A percentile compares a stretch with the other conserved stretches of the same genome.
These are phyloP conservation scores for Aphelocoma californica DNA, from an alignment of 2,797 vertebrate species.

Conservation along the genomic window DNA sequence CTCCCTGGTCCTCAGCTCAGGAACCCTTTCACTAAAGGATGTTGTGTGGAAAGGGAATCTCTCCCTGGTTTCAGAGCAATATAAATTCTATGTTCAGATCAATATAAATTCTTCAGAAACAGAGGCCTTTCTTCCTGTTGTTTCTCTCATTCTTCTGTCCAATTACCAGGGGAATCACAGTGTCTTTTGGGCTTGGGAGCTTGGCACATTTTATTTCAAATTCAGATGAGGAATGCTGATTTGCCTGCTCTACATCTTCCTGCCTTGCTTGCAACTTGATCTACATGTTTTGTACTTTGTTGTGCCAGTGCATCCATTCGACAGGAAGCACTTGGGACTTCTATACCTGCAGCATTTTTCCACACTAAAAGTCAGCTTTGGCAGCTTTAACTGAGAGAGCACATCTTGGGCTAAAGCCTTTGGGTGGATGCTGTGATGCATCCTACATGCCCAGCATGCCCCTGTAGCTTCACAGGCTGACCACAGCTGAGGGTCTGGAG, in stretches of 20 bases:
- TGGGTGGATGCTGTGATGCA: background rate
- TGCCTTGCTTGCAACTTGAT: background rate
- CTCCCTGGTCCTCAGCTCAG: background rate
- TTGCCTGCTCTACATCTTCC: background rate
- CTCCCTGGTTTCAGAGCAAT: background rate
- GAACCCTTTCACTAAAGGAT: background rate
- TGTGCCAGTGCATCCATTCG: background rate
- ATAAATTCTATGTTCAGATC: background rate
- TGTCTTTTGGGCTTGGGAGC: background rate
- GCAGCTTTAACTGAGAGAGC: background rate
- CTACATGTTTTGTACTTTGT: background rate
- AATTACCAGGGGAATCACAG: background rate
- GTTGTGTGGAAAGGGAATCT: background rate
- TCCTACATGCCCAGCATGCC: rapidly evolving
- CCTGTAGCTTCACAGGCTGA: background rate
- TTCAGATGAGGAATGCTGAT: background rate
- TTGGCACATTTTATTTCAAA: background rate
- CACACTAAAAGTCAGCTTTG: background rate
- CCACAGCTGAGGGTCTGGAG: background rate
- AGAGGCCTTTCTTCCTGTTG: background rate
- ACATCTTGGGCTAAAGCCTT: background rate
- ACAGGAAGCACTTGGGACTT: background rate
- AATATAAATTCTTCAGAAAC: background rate
- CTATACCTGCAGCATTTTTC: background rate
- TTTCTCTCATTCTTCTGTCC: background rate